phyloP scores from a whole-genome alignment of 1,140 invertebrate genomes.

The silkworm (Bombyx mori) region DNA sequence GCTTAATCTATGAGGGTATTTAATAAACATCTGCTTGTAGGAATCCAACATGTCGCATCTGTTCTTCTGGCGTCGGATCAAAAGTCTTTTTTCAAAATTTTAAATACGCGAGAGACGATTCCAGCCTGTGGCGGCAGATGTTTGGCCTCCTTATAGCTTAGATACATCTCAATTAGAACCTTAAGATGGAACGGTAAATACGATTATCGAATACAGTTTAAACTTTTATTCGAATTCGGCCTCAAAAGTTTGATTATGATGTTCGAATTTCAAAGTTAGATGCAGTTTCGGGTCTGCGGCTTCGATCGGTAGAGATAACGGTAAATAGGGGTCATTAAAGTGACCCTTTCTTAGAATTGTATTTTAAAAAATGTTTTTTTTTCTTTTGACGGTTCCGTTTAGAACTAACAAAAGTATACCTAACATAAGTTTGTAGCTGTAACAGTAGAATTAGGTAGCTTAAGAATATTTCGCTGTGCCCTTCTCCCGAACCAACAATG shows the following conservation, averaged over 20 bases:
- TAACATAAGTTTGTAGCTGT: too few species aligned
- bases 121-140: constrained; percentile 54
- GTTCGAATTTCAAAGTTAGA: constrained; percentile 58
- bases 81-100: constrained; percentile 57
- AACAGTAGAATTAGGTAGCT: too few species aligned
- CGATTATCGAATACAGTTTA: too few species aligned
- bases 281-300: constrained; percentile 37
- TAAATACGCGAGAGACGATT: constrained; percentile 54
- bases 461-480: constrained; percentile 18
- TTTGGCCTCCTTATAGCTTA: constrained; percentile 15
- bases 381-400: not conserved
- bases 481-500: constrained; percentile 23
- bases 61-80: constrained; percentile 38
- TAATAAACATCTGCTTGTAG: constrained; percentile 64
- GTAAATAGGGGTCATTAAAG: constrained; percentile 60
- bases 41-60: constrained; percentile 67
- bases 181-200: too few species aligned
- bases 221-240: constrained; percentile 8
- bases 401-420: too few species aligned
- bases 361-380: not conserved
- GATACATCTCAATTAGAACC: too few species aligned
- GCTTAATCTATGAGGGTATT: constrained; percentile 63
- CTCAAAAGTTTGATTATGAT: constrained; percentile 52
- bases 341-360: constrained; percentile 33
- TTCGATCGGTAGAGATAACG: constrained; percentile 53